Evolutionary conservation across 1,140 invertebrate genomes (phyloP).

Genomic region (Atta texana): DNA sequence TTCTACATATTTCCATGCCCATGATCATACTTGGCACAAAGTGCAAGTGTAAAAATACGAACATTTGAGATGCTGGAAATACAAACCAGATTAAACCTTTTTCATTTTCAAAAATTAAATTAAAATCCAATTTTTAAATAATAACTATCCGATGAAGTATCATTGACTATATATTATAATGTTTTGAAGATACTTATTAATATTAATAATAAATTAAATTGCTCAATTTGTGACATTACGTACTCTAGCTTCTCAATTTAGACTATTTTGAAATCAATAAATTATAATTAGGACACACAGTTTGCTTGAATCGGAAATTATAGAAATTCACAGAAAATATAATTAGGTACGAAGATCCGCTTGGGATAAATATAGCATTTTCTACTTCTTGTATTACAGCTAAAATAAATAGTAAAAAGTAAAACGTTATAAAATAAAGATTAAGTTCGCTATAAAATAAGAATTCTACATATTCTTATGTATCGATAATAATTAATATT

Average conservation of each 20-base stretch:
- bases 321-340: no score
- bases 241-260: no score
- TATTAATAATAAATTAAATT: no score
- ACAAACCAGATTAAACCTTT: constrained; percentile 22
- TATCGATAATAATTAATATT: not conserved
- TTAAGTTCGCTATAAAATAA: not conserved
- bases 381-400: not conserved
- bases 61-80: constrained; percentile 15
- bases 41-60: constrained; percentile 16
- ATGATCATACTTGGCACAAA: constrained; percentile 24
- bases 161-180: not conserved
- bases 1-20: constrained; percentile 38
- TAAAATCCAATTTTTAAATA: constrained; percentile 28
- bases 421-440: not conserved
- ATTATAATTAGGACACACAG: no score
- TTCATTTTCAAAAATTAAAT: not conserved
- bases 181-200: no score
- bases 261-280: no score
- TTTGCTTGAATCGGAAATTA: no score
- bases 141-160: not conserved
- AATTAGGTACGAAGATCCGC: no score
- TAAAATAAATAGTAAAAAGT: not conserved
- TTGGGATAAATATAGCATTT: no score
- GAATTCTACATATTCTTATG: not conserved
- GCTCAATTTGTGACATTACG: no score